Evolutionary conservation across 2,888 invertebrate species (phyloP).

Genomic region (Kryphioiulus occultus): DNA sequence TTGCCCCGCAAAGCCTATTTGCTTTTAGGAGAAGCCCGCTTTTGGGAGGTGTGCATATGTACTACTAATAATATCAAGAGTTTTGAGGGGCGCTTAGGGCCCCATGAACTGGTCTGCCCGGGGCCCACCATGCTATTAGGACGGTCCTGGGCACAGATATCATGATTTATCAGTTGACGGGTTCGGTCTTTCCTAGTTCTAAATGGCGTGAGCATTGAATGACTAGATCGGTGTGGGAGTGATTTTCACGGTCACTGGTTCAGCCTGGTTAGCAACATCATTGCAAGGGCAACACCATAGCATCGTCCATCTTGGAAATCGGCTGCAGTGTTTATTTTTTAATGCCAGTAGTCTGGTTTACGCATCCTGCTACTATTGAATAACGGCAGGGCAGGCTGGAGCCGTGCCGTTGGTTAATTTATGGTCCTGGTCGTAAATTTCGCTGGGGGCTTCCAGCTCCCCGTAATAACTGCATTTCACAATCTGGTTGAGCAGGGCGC

Average conservation of each 20-base stretch:
- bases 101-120: too few relatives aligned
- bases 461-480: conserved; percentile 48
- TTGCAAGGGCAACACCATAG: not conserved
- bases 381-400: not conserved
- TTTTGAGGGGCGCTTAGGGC: too few relatives aligned
- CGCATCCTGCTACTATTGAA: not conserved
- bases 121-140: not conserved
- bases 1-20: too few relatives aligned
- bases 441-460: conserved; percentile 41
- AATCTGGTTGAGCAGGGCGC: conserved; percentile 49
- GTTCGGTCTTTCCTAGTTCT: not conserved
- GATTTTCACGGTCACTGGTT: not conserved
- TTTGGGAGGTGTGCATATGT: too few relatives aligned
- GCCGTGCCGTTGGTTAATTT: conserved; percentile 37
- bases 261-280: not conserved
- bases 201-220: not conserved
- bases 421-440: conserved; percentile 4
- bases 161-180: not conserved
- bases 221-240: not conserved
- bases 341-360: not conserved
- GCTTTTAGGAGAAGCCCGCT: too few relatives aligned
- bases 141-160: not conserved
- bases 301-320: too few relatives aligned
- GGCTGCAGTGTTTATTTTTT: not conserved
- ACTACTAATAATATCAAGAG: too few relatives aligned